A percentile compares a stretch with the other conserved stretches of the same genome.
phyloP scores from a whole-genome alignment of 2,113 vertebrate genomes.

The Chiloscyllium plagiosum region DNA sequence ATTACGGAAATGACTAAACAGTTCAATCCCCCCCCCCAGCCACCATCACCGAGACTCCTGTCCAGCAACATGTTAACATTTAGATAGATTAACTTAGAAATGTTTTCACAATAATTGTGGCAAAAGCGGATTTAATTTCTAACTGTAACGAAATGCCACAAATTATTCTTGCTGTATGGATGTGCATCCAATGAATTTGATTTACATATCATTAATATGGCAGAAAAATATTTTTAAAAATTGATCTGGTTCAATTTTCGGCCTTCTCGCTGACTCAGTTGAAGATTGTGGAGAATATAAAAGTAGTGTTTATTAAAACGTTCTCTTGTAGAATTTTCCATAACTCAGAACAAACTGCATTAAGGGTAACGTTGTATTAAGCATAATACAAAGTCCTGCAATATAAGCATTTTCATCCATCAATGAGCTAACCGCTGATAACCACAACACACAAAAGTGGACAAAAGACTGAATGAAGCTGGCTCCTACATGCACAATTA shows the following conservation, averaged over 20 bases:
- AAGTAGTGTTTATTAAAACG: not conserved
- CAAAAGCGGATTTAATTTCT: not conserved
- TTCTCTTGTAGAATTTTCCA: not conserved
- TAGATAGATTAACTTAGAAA: conserved; percentile 5
- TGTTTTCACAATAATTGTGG: not conserved
- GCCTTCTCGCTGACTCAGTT: not conserved
- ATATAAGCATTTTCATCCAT: not conserved
- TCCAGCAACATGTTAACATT: not conserved
- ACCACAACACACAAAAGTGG: too few relatives aligned
- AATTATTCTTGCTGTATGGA: not conserved
- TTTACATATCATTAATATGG: not conserved
- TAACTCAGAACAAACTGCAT: not conserved
- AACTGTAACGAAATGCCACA: not conserved
- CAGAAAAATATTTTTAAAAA: not conserved
- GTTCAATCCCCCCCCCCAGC: not conserved
- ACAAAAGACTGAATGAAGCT: not conserved
- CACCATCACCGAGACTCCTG: not conserved
- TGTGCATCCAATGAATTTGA: not conserved
- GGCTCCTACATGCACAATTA: not conserved
- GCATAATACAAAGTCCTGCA: not conserved
- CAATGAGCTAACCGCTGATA: not conserved
- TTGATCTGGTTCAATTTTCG: not conserved
- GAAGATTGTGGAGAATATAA: not conserved
- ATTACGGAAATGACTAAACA: not conserved
- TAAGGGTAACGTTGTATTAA: not conserved